Percentiles rank a stretch among this genome's conserved stretches.
Evolutionary conservation across 2,797 vertebrate genomes (phyloP).

Genomic region (Enteromius unitaeniatus): DNA sequence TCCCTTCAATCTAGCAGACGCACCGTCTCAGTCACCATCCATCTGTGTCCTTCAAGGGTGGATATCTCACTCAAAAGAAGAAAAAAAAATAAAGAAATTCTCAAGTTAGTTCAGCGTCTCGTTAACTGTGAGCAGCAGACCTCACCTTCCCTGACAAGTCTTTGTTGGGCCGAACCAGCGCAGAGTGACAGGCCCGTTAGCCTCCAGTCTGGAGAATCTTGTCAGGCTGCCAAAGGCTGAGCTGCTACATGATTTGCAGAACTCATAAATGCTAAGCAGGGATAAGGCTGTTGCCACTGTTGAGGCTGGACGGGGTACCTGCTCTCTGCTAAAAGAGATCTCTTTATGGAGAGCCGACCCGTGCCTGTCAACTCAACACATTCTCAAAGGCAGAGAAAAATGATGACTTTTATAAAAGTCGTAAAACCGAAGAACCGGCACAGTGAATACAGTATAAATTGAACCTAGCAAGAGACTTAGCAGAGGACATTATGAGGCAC

Average conservation of each 20-base stretch:
- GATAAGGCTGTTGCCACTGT: conserved; percentile 55
- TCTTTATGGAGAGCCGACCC: conserved; percentile 48
- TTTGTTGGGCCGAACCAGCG: conserved; percentile 58
- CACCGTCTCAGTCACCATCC: conserved; percentile 20
- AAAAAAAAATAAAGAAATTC: conserved; percentile 13
- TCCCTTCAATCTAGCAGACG: neutral
- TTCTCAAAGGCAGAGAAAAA: conserved; percentile 54
- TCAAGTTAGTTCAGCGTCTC: conserved; percentile 48
- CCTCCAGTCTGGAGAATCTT: conserved; percentile 60
- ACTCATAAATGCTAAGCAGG: conserved; percentile 66
- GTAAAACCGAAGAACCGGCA: conserved; percentile 40
- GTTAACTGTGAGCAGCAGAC: conserved; percentile 54
- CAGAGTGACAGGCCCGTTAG: conserved; percentile 64
- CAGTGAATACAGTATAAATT: conserved; percentile 48
- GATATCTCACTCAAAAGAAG: conserved; percentile 47
- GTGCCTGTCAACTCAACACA: conserved; percentile 53
- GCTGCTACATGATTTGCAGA: conserved; percentile 63
- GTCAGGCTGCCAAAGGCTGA: conserved; percentile 63
- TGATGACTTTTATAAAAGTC: conserved; percentile 58
- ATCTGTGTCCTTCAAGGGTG: conserved; percentile 26
- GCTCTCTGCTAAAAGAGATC: conserved; percentile 55
- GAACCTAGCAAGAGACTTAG: conserved; percentile 30
- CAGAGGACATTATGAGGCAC: conserved; percentile 27
- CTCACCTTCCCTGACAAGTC: conserved; percentile 54
- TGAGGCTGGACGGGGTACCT: conserved; percentile 56